Percentiles rank a stretch among this genome's conserved stretches.
phyloP scores from a whole-genome alignment of 2,797 vertebrate genomes.

The Catamblyrhynchus diadema region DNA sequence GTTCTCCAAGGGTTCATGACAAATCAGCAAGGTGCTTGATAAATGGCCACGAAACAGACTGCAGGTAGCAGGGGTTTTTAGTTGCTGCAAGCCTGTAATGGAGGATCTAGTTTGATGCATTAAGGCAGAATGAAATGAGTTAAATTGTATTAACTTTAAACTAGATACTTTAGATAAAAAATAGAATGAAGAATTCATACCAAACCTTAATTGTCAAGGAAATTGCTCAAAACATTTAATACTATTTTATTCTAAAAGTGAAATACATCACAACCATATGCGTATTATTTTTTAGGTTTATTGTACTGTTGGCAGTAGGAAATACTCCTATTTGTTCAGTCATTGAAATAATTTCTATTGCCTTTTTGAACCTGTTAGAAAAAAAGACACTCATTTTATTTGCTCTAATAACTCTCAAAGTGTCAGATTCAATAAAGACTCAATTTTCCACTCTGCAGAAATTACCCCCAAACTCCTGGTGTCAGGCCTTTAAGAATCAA shows the following conservation, averaged over 20 bases:
- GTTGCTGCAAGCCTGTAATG: not conserved
- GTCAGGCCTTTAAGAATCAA: not conserved
- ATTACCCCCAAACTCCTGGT: not conserved
- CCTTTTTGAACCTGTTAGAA: not conserved
- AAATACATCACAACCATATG: not conserved
- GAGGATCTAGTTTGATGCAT: not conserved
- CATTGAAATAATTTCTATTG: not conserved
- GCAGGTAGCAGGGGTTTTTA: not conserved
- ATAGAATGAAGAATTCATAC: not conserved
- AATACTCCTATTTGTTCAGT: not conserved
- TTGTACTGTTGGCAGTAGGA: not conserved
- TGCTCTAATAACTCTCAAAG: not conserved
- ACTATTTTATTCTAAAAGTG: not conserved
- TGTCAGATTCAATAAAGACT: not conserved
- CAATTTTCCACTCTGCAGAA: not conserved
- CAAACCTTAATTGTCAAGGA: not conserved
- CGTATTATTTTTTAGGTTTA: not conserved
- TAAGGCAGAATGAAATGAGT: not conserved
- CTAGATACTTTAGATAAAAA: not conserved
- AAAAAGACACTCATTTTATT: not conserved
- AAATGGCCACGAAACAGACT: not conserved
- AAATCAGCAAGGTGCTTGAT: not conserved
- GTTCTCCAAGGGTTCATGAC: not conserved
- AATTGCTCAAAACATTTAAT: not conserved
- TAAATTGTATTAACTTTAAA: not conserved